A percentile compares a stretch with the other conserved stretches of the same genome.
These are phyloP conservation scores for Callyntrura guangdongensis DNA, from an alignment of 2,888 invertebrate species.

Conservation along the genomic window DNA sequence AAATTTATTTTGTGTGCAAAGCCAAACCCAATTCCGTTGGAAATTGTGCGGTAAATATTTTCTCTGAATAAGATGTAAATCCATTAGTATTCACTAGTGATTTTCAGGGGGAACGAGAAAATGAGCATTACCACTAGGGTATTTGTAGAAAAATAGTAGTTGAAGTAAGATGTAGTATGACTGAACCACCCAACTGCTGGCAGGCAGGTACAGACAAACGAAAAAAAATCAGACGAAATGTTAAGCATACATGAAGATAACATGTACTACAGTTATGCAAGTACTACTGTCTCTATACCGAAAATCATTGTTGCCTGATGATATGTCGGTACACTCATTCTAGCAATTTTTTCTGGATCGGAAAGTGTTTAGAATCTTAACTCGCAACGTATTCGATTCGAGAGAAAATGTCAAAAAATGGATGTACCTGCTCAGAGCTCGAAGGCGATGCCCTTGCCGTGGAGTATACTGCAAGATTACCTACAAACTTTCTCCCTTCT, in stretches of 20 bases:
- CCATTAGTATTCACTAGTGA: conserved; percentile 67
- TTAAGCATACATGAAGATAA: conserved; percentile 44
- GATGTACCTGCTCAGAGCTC: no score
- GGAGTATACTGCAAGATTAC: no score
- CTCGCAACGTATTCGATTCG: no score
- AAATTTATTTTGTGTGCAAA: conserved; percentile 16
- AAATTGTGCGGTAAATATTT: neutral
- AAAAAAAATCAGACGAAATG: conserved; percentile 53
- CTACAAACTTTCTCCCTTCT: no score
- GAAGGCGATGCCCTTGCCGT: no score
- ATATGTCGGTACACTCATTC: conserved; percentile 39
- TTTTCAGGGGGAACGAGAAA: conserved; percentile 60
- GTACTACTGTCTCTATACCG: neutral
- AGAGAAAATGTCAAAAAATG: no score
- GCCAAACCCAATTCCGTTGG: conserved; percentile 47
- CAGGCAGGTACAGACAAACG: neutral
- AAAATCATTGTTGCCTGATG: neutral
- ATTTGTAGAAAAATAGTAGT: neutral
- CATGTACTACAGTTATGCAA: no score
- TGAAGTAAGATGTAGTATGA: neutral
- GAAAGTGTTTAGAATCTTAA: conserved; percentile 45
- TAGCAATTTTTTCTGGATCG: conserved; percentile 62
- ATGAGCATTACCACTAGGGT: neutral
- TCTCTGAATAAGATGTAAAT: conserved; percentile 64
- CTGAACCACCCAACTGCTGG: conserved; percentile 29